Conservation (phyloP, 2,888 invertebrate species). For the Polymixis lichenea region DNA sequence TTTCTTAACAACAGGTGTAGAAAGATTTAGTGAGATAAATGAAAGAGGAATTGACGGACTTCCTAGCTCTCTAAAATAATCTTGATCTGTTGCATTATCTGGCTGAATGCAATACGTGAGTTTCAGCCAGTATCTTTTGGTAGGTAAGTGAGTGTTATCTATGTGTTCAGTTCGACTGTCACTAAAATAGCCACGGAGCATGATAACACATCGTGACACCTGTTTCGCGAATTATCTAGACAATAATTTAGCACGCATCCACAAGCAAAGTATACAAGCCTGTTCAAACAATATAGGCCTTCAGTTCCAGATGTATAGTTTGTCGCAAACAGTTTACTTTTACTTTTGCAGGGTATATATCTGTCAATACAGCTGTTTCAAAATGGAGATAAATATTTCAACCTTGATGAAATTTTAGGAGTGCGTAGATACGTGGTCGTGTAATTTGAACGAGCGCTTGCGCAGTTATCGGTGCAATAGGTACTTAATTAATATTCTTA, state of each 20-base stretch:
- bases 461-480: slow-evolving; percentile 28
- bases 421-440: slow-evolving; percentile 22
- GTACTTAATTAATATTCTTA: background rate
- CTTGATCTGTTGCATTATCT: slow-evolving; percentile 49
- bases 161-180: slow-evolving; percentile 55
- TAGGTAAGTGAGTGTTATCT: slow-evolving; percentile 67
- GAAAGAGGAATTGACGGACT: slow-evolving; percentile 20
- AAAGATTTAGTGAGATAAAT: slow-evolving; percentile 25
- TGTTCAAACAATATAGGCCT: slow-evolving; percentile 59
- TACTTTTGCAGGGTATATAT: slow-evolving; percentile 39
- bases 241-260: slow-evolving; percentile 45
- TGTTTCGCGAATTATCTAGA: slow-evolving; percentile 65
- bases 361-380: slow-evolving; percentile 62
- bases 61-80: slow-evolving; percentile 20
- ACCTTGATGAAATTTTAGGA: slow-evolving; percentile 55
- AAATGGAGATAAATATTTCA: slow-evolving; percentile 45
- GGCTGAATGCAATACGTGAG: slow-evolving; percentile 40
- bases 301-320: slow-evolving; percentile 44
- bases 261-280: slow-evolving; percentile 37
- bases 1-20: slow-evolving; percentile 21
- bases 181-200: slow-evolving; percentile 71
- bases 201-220: slow-evolving; percentile 72
- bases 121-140: slow-evolving; percentile 46
- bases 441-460: slow-evolving; percentile 27
- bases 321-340: slow-evolving; percentile 43